These are phyloP conservation scores for Mungos mungo DNA, from an alignment of 2,113 vertebrate species.

Conservation along the genomic window DNA sequence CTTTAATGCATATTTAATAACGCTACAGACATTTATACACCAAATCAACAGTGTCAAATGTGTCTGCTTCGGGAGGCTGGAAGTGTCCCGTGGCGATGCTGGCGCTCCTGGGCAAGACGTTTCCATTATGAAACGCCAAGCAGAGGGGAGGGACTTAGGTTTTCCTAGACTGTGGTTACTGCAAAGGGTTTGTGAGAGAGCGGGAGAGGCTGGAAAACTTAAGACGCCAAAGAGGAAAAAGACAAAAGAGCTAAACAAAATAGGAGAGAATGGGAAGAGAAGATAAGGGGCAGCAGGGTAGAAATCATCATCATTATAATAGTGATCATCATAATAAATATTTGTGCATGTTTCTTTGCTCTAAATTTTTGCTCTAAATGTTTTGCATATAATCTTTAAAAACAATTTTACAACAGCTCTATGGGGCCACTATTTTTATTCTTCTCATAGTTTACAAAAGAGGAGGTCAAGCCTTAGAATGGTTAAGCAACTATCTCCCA, in stretches of 20 bases:
- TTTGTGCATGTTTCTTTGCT: background rate
- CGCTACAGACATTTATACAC: conserved; percentile 82
- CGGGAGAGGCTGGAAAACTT: conserved; percentile 51
- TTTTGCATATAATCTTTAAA: accelerated
- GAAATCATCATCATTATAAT: accelerated
- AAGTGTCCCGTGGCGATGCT: conserved; percentile 77
- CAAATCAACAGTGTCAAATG: conserved; percentile 84
- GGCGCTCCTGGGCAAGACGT: conserved; percentile 72
- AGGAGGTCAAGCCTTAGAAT: background rate
- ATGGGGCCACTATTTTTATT: background rate
- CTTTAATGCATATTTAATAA: conserved; percentile 87
- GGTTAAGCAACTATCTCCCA: background rate
- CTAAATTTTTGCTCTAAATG: background rate
- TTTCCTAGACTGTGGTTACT: background rate
- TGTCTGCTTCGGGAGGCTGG: conserved; percentile 82
- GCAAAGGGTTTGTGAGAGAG: conserved; percentile 56
- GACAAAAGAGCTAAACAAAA: conserved; percentile 40
- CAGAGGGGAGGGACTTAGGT: conserved; percentile 74
- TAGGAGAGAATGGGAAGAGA: background rate
- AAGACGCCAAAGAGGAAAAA: conserved; percentile 61
- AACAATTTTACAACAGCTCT: background rate
- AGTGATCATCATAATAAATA: too few species aligned
- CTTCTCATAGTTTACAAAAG: background rate
- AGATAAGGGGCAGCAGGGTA: accelerated
- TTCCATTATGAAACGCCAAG: conserved; percentile 79